A percentile compares a stretch with the other conserved stretches of the same genome.
phyloP scores from a whole-genome alignment of 2,113 vertebrate genomes.

The Myotis lucifugus region DNA sequence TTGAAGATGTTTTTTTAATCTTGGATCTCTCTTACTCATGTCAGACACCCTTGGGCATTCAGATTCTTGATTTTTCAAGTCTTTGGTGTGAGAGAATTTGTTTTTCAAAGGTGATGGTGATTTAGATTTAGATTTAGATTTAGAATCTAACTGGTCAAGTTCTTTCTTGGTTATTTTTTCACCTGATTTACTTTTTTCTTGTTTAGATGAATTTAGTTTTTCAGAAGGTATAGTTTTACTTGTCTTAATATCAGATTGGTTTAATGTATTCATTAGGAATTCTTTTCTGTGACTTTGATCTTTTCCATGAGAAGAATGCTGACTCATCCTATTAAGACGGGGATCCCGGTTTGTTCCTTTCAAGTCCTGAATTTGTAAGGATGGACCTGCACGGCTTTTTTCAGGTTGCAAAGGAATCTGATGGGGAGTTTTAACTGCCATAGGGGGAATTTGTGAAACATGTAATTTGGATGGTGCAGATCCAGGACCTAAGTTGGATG shows the following conservation, averaged over 20 bases:
- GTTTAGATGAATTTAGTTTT: constrained; percentile 84
- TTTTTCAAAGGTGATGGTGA: constrained; percentile 90
- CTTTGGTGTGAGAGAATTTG: constrained; percentile 84
- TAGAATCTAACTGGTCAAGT: constrained; percentile 85
- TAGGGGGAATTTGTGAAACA: constrained; percentile 82
- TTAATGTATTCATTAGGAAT: constrained; percentile 65
- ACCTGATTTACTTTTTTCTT: constrained; percentile 87
- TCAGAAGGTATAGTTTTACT: constrained; percentile 84
- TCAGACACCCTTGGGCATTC: constrained; percentile 87
- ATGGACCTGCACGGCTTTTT: constrained; percentile 83
- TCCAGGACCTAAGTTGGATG: constrained; percentile 83
- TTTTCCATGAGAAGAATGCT: constrained; percentile 86
- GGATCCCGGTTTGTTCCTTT: constrained; percentile 93
- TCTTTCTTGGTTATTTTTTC: constrained; percentile 90
- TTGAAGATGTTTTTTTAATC: constrained; percentile 91
- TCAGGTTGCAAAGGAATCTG: constrained; percentile 83
- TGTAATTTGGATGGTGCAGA: constrained; percentile 85
- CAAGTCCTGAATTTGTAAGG: constrained; percentile 87
- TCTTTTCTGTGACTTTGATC: constrained; percentile 91
- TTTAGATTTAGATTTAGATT: constrained; percentile 91
- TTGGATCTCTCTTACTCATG: constrained; percentile 92
- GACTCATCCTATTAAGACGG: constrained; percentile 90
- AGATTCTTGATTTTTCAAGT: constrained; percentile 85
- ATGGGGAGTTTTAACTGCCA: constrained; percentile 83
- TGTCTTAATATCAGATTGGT: constrained; percentile 85